A percentile compares a stretch with the other conserved stretches of the same genome.
Conservation (phyloP, 35 echinoderm and acorn worm genomes). For the Ptychodera flava region DNA sequence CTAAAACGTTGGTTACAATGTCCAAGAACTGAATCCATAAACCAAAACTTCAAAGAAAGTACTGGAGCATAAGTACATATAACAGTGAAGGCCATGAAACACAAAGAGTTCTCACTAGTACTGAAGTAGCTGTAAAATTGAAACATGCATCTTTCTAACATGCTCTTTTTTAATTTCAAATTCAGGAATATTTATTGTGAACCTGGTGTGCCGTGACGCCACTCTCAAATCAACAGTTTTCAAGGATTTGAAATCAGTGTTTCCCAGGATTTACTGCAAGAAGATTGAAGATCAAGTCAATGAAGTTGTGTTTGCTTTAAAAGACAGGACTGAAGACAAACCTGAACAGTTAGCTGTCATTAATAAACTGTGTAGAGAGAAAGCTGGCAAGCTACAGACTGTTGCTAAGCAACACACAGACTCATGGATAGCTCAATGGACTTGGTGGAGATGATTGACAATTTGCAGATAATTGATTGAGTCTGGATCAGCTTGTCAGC, state of each 20-base stretch:
- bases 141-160: neutral
- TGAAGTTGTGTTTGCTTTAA: conserved; percentile 39
- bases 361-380: neutral
- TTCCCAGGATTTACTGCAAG: conserved; percentile 24
- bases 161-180: neutral
- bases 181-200: conserved; percentile 51
- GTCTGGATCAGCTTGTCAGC: too few relatives aligned
- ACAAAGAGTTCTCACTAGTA: too few relatives aligned
- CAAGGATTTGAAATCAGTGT: conserved; percentile 35
- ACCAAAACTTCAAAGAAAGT: too few relatives aligned
- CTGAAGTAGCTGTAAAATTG: neutral
- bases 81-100: too few relatives aligned
- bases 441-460: neutral
- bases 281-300: conserved; percentile 55
- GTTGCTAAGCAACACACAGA: neutral
- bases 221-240: conserved; percentile 36
- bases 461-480: neutral
- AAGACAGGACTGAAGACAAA: neutral
- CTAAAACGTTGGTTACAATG: too few relatives aligned
- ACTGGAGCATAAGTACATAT: too few relatives aligned
- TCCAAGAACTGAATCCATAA: too few relatives aligned
- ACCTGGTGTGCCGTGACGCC: conserved; percentile 62
- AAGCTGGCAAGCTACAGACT: neutral
- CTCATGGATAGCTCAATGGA: neutral
- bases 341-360: neutral